Evolutionary conservation across 2,888 invertebrate species (phyloP).

Genomic region (Mamestra brassicae): DNA sequence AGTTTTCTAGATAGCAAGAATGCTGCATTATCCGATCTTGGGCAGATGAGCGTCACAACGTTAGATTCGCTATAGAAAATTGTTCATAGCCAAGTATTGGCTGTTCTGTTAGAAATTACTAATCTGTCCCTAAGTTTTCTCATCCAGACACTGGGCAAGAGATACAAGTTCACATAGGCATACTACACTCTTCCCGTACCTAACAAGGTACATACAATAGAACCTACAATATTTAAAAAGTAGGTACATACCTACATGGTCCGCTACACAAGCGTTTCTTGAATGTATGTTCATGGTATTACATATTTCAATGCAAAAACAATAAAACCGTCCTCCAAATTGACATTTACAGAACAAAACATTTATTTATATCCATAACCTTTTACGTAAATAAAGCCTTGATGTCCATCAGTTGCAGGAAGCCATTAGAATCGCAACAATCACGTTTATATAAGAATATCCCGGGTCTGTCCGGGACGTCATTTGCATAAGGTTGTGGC

Average conservation of each 20-base stretch:
- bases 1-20: slow-evolving; percentile 23
- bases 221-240: no score
- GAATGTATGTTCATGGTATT: no score
- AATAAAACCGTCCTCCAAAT: slow-evolving; percentile 2
- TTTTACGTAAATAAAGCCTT: slow-evolving; percentile 64
- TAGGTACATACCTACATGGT: no score
- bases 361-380: slow-evolving; percentile 53
- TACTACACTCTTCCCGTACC: not conserved
- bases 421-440: slow-evolving; percentile 72
- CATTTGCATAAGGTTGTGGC: slow-evolving; percentile 71
- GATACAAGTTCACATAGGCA: not conserved
- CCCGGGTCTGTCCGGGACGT: slow-evolving; percentile 64
- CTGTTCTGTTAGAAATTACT: not conserved
- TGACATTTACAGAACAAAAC: slow-evolving; percentile 37
- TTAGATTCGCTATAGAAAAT: not conserved
- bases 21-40: not conserved
- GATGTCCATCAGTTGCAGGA: slow-evolving; percentile 62
- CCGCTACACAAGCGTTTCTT: no score
- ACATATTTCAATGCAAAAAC: no score
- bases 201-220: no score
- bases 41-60: slow-evolving; percentile 1
- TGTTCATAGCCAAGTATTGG: not conserved
- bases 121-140: not conserved
- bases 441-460: slow-evolving; percentile 71
- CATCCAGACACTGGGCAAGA: not conserved